These are phyloP conservation scores for Dilophus febrilis DNA, from an alignment of 2,888 invertebrate genomes.

Conservation along the genomic window DNA sequence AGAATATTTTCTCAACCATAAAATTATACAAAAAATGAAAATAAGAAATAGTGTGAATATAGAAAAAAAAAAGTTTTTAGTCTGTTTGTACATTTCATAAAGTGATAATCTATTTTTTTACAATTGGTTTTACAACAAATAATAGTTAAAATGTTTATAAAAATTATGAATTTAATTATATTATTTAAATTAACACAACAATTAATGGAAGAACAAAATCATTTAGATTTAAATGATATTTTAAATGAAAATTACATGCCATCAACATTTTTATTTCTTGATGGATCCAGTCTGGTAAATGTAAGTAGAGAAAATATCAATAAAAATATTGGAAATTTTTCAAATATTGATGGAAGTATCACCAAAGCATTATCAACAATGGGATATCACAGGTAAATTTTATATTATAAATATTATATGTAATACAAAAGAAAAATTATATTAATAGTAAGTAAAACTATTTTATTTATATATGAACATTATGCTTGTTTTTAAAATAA, in stretches of 20 bases:
- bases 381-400: conserved; percentile 46
- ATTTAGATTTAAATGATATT: conserved; percentile 43
- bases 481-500: no score
- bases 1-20: no score
- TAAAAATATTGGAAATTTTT: not conserved
- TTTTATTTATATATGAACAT: no score
- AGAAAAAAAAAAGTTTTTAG: no score
- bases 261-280: conserved; percentile 39
- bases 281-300: conserved; percentile 12
- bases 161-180: not conserved
- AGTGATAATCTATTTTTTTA: no score
- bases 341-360: conserved; percentile 35
- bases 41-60: no score
- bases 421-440: not conserved
- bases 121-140: not conserved
- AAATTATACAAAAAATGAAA: no score
- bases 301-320: not conserved
- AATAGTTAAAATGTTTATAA: not conserved
- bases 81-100: no score
- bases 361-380: conserved; percentile 45
- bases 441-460: not conserved
- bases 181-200: no score
- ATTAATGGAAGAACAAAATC: no score
- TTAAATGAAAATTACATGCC: conserved; percentile 53
- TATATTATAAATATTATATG: no score